Evolutionary conservation across 2,888 invertebrate species (phyloP).

Genomic region (Polydrusus pterygomalis): DNA sequence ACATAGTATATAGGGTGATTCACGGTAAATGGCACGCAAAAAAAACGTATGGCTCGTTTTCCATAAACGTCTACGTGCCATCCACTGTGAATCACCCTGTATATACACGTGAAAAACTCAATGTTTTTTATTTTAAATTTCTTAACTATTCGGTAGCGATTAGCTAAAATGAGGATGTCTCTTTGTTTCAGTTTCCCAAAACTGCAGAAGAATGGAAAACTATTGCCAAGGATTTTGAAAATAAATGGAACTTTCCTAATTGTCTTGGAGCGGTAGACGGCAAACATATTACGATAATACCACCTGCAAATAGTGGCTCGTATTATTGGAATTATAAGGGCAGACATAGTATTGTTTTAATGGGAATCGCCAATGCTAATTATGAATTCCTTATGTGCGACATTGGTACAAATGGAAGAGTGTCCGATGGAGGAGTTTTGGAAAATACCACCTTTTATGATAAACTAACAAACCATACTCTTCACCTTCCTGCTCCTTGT

Average conservation of each 20-base stretch:
- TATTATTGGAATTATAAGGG: constrained; percentile 24
- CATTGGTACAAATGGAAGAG: background rate
- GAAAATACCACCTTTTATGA: background rate
- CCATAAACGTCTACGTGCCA: too few relatives aligned
- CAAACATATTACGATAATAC: constrained; percentile 18
- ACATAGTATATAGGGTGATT: too few relatives aligned
- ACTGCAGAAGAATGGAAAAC: constrained; percentile 25
- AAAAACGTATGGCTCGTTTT: too few relatives aligned
- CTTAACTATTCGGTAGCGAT: too few relatives aligned
- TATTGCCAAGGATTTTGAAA: constrained; percentile 15
- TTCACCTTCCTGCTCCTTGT: background rate
- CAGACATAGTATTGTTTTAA: background rate
- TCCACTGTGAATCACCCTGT: too few relatives aligned
- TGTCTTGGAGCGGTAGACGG: background rate
- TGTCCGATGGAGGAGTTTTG: background rate
- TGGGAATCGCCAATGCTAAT: constrained; percentile 1
- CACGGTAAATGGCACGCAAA: too few relatives aligned
- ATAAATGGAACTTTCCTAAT: constrained; percentile 1
- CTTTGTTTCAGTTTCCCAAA: constrained; percentile 26
- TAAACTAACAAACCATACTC: background rate
- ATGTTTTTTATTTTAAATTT: too few relatives aligned
- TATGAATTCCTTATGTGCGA: background rate
- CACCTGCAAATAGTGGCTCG: constrained; percentile 16
- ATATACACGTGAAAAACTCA: too few relatives aligned
- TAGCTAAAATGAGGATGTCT: too few relatives aligned